Evolutionary conservation across 2,888 invertebrate genomes (phyloP).

Genomic region (Hylaea fasciaria): DNA sequence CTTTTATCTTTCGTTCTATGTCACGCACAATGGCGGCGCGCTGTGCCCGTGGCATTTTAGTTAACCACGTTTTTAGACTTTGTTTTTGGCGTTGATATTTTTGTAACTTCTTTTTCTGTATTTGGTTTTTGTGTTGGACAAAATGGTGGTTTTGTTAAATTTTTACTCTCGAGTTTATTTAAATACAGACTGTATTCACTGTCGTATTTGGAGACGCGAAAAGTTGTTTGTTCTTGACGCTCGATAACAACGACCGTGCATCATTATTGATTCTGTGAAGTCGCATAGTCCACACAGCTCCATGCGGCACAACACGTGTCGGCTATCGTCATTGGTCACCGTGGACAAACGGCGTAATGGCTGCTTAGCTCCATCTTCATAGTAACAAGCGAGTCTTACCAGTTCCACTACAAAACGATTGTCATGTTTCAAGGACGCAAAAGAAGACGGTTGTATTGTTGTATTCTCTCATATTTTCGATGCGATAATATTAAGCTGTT

Average conservation of each 20-base stretch:
- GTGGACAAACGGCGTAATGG: background rate
- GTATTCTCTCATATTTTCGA: constrained; percentile 30
- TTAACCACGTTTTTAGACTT: constrained; percentile 73
- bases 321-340: too few species aligned
- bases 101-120: constrained; percentile 49
- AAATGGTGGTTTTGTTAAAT: constrained; percentile 35
- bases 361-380: background rate
- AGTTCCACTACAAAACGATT: constrained; percentile 5
- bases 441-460: constrained; percentile 7
- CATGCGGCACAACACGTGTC: too few species aligned
- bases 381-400: background rate
- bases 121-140: constrained; percentile 37
- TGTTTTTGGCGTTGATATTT: constrained; percentile 63
- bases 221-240: too few species aligned
- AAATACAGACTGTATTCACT: constrained; percentile 20
- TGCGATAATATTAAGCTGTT: constrained; percentile 9
- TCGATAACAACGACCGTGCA: too few species aligned
- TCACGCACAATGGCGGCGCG: constrained; percentile 75
- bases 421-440: constrained; percentile 18
- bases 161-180: constrained; percentile 26
- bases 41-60: constrained; percentile 75
- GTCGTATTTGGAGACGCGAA: background rate
- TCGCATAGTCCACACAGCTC: too few species aligned
- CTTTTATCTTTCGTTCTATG: constrained; percentile 68
- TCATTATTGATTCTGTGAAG: too few species aligned